Evolutionary conservation across 2,113 vertebrate species (phyloP).

Genomic region (Cnemophilus loriae): DNA sequence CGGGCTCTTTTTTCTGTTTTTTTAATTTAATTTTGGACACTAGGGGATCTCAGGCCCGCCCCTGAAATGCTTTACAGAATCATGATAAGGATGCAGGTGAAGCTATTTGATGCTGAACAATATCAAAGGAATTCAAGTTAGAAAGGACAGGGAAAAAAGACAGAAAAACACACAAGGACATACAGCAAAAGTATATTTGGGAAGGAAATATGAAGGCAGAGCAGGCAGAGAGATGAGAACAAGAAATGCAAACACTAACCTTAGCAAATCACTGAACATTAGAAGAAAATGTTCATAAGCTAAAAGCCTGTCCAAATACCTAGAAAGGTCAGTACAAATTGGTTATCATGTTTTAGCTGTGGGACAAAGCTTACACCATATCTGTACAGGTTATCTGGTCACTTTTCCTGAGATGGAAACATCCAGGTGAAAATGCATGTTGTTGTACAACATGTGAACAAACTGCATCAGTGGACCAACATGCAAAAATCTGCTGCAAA

Average conservation of each 20-base stretch:
- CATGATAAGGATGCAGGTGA: background rate
- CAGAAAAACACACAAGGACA: background rate
- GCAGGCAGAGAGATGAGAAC: background rate
- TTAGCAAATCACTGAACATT: background rate
- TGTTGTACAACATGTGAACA: background rate
- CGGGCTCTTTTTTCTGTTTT: background rate
- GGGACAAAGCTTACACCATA: background rate
- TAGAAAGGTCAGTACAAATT: background rate
- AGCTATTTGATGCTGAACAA: background rate
- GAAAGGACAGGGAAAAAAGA: background rate
- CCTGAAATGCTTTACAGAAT: background rate
- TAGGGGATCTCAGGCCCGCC: background rate
- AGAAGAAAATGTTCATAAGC: background rate
- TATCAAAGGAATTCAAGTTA: background rate
- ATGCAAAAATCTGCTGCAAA: background rate
- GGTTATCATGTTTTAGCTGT: background rate
- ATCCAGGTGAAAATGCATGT: background rate
- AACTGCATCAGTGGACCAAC: background rate
- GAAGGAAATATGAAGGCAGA: background rate
- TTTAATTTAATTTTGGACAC: background rate
- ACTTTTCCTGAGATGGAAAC: background rate
- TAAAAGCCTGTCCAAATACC: background rate
- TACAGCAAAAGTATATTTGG: background rate
- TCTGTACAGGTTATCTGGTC: background rate
- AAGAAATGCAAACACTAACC: background rate